A percentile compares a stretch with the other conserved stretches of the same genome.
phyloP scores from a whole-genome alignment of 2,888 invertebrate genomes.

The Callyntrura guangdongensis region DNA sequence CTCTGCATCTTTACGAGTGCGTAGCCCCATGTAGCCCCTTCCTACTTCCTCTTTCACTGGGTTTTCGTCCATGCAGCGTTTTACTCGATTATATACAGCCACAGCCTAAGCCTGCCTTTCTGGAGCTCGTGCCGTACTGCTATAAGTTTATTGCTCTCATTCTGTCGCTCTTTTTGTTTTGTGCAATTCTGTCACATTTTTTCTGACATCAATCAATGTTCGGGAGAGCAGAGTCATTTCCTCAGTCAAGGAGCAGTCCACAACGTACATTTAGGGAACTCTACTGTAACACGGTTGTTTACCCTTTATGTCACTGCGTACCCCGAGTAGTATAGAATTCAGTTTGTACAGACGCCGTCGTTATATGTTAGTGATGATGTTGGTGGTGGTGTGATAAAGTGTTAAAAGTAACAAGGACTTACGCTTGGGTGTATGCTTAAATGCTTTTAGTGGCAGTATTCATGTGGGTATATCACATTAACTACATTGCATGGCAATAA shows the following conservation, averaged over 20 bases:
- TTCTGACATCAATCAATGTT: slow-evolving; percentile 79
- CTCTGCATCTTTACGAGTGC: slow-evolving; percentile 5
- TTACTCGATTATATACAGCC: not conserved
- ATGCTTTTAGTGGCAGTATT: not conserved
- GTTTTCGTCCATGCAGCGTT: slow-evolving; percentile 36
- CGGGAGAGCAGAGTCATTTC: not conserved
- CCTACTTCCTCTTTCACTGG: slow-evolving; percentile 43
- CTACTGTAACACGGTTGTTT: not conserved
- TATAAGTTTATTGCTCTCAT: slow-evolving; percentile 30
- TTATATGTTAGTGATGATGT: slow-evolving; percentile 43
- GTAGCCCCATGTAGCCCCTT: not conserved
- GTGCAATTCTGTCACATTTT: slow-evolving; percentile 79
- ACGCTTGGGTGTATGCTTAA: not conserved
- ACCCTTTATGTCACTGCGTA: not conserved
- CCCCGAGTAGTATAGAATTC: not conserved
- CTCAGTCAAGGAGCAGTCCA: not conserved
- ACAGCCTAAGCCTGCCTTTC: not conserved
- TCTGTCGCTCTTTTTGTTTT: slow-evolving; percentile 66
- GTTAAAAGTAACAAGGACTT: slow-evolving; percentile 40
- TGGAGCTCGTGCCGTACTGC: not conserved
- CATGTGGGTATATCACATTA: slow-evolving; percentile 40
- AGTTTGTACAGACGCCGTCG: not conserved
- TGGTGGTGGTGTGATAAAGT: slow-evolving; percentile 48
- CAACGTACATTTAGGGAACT: not conserved
- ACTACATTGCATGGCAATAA: slow-evolving; percentile 59